A percentile compares a stretch with the other conserved stretches of the same genome.
Conservation (phyloP, 2,113 vertebrate species). For the Erythrocercus mccallii region DNA sequence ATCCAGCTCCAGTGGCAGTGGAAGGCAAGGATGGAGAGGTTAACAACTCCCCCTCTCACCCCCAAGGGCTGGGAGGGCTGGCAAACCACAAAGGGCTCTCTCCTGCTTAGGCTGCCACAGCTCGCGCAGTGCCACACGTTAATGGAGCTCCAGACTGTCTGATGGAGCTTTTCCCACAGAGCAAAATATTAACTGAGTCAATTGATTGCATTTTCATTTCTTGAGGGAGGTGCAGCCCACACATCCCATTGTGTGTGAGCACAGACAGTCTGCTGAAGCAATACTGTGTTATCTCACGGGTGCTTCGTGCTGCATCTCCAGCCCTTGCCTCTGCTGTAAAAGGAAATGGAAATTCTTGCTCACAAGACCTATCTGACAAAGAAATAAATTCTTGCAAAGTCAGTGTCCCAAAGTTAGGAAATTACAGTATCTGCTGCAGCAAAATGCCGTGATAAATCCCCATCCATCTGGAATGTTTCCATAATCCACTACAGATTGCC, state of each 20-base stretch:
- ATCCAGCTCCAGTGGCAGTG: not conserved
- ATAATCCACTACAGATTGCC: constrained; percentile 38
- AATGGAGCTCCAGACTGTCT: not conserved
- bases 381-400: not conserved
- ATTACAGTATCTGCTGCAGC: not conserved
- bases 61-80: not conserved
- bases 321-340: not conserved
- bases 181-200: constrained; percentile 31
- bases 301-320: not conserved
- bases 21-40: not conserved
- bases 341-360: constrained; percentile 39
- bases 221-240: constrained; percentile 38
- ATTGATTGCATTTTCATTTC: constrained; percentile 37
- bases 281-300: not conserved
- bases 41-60: not conserved
- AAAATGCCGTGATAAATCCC: constrained; percentile 1
- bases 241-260: constrained; percentile 3
- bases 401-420: not conserved
- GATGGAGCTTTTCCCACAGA: constrained; percentile 18
- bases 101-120: not conserved
- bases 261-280: constrained; percentile 4
- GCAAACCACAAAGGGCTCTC: not conserved
- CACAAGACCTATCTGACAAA: not conserved
- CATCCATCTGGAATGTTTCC: constrained; percentile 27
- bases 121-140: accelerated